Percentiles rank a stretch among this genome's conserved stretches.
These are phyloP conservation scores for Chascanopsetta lugubris DNA, from an alignment of 2,113 vertebrate species.

Conservation along the genomic window DNA sequence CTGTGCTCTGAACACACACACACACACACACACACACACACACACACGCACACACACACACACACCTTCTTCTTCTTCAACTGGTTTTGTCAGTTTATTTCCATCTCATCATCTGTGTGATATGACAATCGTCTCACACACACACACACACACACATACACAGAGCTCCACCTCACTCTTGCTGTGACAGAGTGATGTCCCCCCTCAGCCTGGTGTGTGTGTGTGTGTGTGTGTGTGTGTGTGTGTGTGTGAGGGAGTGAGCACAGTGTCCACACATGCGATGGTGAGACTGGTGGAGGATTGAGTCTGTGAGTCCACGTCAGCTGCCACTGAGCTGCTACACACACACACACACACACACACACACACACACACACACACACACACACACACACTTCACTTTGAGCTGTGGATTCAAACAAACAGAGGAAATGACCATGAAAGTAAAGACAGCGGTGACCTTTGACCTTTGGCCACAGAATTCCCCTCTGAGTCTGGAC, in stretches of 20 bases:
- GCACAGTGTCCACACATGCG: background rate
- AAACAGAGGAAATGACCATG: no score
- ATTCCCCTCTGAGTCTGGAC: no score
- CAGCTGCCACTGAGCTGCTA: background rate
- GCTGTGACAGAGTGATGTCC: background rate
- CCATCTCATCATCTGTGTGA: background rate
- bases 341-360: no score
- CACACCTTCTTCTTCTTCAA: constrained; percentile 15
- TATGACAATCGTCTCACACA: no score
- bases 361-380: no score
- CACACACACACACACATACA: no score
- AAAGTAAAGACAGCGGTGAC: background rate
- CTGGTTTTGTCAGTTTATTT: constrained; percentile 11
- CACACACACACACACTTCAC: no score
- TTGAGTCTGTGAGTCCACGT: background rate
- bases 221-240: no score
- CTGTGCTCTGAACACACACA: constrained; percentile 46
- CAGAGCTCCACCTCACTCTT: background rate
- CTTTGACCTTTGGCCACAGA: background rate
- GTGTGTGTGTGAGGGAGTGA: background rate
- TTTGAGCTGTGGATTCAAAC: no score
- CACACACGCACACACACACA: constrained; percentile 3
- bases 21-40: constrained; percentile 11
- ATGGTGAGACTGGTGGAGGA: background rate
- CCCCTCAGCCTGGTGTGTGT: background rate